Conservation (phyloP, 2,113 vertebrate species). For the Chaetodon trifascialis region DNA sequence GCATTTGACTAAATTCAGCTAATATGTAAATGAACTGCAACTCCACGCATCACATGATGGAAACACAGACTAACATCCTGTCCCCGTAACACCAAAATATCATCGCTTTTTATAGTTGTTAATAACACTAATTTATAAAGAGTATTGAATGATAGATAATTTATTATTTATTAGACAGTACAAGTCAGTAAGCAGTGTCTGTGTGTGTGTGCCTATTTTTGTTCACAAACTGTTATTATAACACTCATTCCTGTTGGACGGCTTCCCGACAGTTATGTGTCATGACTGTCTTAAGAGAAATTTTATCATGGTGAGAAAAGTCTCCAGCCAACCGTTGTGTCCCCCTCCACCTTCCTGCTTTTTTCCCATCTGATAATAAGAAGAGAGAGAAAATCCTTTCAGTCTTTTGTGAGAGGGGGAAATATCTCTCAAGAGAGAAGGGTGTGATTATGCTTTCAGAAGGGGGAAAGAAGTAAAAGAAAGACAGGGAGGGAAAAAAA, state of each 20-base stretch:
- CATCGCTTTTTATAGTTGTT: neutral
- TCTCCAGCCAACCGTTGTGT: slow-evolving; percentile 19
- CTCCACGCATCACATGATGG: slow-evolving; percentile 30
- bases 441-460: slow-evolving; percentile 79
- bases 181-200: neutral
- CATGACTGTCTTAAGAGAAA: slow-evolving; percentile 69
- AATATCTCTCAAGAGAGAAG: slow-evolving; percentile 78
- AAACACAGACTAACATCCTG: neutral
- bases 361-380: slow-evolving; percentile 51
- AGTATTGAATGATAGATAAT: no score
- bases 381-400: slow-evolving; percentile 73
- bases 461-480: slow-evolving; percentile 51
- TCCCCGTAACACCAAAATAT: neutral
- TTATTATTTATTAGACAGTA: neutral
- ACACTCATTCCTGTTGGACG: neutral
- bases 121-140: neutral
- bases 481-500: slow-evolving; percentile 24
- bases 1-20: slow-evolving; percentile 77
- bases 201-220: slow-evolving; percentile 1
- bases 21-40: slow-evolving; percentile 68
- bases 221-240: neutral
- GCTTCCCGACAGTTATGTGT: slow-evolving; percentile 26
- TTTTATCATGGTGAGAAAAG: slow-evolving; percentile 83
- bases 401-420: slow-evolving; percentile 74
- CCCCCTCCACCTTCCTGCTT: slow-evolving; percentile 32